Percentiles rank a stretch among this genome's conserved stretches.
Evolutionary conservation across 2,888 invertebrate species (phyloP).

Genomic region (Chrysopilus asiliformis): DNA sequence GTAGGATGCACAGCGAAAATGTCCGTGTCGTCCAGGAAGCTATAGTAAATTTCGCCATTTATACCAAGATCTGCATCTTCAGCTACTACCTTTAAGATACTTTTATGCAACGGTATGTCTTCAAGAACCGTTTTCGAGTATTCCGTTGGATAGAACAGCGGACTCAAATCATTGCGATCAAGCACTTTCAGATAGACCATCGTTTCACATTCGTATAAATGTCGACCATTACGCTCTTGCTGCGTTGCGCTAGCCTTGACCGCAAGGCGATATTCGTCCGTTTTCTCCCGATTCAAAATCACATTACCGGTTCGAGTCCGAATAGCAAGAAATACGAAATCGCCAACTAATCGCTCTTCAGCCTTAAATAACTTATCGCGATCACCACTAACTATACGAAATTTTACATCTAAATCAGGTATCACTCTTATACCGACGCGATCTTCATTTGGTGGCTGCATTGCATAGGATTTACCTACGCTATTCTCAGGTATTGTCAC

Average conservation of each 20-base stretch:
- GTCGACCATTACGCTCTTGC: slow-evolving; percentile 42
- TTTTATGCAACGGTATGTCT: slow-evolving; percentile 73
- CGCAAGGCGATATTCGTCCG: slow-evolving; percentile 66
- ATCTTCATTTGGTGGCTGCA: slow-evolving; percentile 53
- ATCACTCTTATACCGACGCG: slow-evolving; percentile 65
- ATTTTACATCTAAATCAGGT: slow-evolving; percentile 51
- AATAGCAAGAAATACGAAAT: slow-evolving; percentile 86
- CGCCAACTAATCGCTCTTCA: slow-evolving; percentile 77
- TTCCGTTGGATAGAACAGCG: slow-evolving; percentile 80
- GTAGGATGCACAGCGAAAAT: slow-evolving; percentile 89
- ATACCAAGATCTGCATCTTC: slow-evolving; percentile 93
- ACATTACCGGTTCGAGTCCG: slow-evolving; percentile 79
- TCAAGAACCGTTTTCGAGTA: slow-evolving; percentile 81
- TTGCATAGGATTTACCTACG: slow-evolving; percentile 73
- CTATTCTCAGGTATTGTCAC: slow-evolving; percentile 87
- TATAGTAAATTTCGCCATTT: slow-evolving; percentile 96
- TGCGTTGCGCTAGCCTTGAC: slow-evolving; percentile 56
- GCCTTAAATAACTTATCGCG: slow-evolving; percentile 85
- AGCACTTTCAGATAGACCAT: slow-evolving; percentile 56
- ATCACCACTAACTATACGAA: slow-evolving; percentile 78
- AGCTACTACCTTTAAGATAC: slow-evolving; percentile 66
- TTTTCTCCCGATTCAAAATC: slow-evolving; percentile 85
- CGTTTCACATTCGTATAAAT: slow-evolving; percentile 54
- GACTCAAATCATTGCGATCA: slow-evolving; percentile 85
- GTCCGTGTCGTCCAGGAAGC: slow-evolving; percentile 66